Evolutionary conservation across 2,797 vertebrate genomes (phyloP).

Genomic region (Sebastes oblongus): DNA sequence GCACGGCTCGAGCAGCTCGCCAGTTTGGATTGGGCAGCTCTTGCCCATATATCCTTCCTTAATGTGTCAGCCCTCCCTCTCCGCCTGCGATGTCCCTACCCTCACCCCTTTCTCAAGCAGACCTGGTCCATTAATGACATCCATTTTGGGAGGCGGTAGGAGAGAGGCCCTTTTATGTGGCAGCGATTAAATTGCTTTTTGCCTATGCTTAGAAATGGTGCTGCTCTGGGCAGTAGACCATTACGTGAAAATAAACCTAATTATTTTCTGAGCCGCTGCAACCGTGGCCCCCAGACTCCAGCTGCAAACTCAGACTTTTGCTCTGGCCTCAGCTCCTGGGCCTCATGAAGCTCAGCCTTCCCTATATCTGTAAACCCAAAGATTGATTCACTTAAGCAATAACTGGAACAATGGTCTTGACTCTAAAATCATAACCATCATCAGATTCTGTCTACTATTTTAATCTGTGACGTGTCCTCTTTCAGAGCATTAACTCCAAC

Average conservation of each 20-base stretch:
- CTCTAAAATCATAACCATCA: constrained; percentile 56
- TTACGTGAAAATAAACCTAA: constrained; percentile 81
- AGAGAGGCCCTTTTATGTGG: constrained; percentile 75
- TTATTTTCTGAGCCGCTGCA: constrained; percentile 75
- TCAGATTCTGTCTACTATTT: constrained; percentile 55
- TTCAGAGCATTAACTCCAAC: constrained; percentile 58
- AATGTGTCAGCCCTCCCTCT: constrained; percentile 45
- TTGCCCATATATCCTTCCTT: constrained; percentile 51
- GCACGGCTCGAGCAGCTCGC: constrained; percentile 25
- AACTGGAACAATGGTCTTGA: constrained; percentile 58
- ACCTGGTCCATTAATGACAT: constrained; percentile 74
- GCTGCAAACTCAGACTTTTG: constrained; percentile 52
- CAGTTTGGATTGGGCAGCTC: constrained; percentile 48
- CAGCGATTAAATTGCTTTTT: constrained; percentile 75
- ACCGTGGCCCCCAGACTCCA: constrained; percentile 55
- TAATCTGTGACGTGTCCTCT: constrained; percentile 56
- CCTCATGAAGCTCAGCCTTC: constrained; percentile 43
- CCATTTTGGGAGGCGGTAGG: constrained; percentile 63
- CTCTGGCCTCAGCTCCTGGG: constrained; percentile 37
- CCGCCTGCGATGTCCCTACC: constrained; percentile 56
- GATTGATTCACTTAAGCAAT: constrained; percentile 59
- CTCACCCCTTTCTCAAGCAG: constrained; percentile 71
- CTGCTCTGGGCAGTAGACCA: constrained; percentile 71
- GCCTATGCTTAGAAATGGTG: constrained; percentile 72
- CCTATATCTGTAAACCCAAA: constrained; percentile 37